Evolutionary conservation across 2,797 vertebrate genomes (phyloP).

Genomic region (Peromyscus attwateri): DNA sequence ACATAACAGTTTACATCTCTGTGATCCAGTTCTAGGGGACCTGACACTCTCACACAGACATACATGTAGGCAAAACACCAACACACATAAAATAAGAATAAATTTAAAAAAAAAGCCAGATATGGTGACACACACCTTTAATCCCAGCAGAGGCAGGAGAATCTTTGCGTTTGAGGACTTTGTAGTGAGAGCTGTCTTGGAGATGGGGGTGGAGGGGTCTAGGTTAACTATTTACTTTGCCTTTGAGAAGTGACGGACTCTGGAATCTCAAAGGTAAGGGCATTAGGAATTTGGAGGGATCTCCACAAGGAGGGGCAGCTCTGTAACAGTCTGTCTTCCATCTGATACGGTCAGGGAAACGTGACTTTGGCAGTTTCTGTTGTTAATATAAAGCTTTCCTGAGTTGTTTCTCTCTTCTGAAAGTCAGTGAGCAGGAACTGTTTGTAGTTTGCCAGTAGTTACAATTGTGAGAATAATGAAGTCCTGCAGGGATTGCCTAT

Average conservation of each 20-base stretch:
- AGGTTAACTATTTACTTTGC: not conserved
- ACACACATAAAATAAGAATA: not conserved
- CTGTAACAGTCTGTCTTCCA: not conserved
- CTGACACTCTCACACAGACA: not conserved
- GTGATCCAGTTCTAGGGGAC: not conserved
- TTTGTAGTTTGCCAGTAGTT: not conserved
- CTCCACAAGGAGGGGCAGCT: not conserved
- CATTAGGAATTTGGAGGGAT: not conserved
- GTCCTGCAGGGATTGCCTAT: not conserved
- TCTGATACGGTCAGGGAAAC: not conserved
- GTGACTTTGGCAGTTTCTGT: conserved; percentile 33
- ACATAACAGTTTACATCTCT: not conserved
- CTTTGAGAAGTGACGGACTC: conserved; percentile 35
- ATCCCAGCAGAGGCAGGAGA: too few relatives aligned
- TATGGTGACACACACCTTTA: not conserved
- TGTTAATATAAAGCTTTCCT: conserved; percentile 4
- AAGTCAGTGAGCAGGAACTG: conserved; percentile 6
- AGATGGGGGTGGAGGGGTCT: not conserved
- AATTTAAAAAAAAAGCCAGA: not conserved
- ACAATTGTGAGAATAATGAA: not conserved
- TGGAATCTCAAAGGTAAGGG: not conserved
- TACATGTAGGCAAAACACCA: not conserved
- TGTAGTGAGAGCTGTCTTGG: not conserved
- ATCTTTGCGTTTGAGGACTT: not conserved
- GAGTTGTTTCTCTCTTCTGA: conserved; percentile 26